A percentile compares a stretch with the other conserved stretches of the same genome.
Evolutionary conservation across 37 sponge, comb jelly and placozoan species (phyloP).

Genomic region (Petrosia ficiformis): DNA sequence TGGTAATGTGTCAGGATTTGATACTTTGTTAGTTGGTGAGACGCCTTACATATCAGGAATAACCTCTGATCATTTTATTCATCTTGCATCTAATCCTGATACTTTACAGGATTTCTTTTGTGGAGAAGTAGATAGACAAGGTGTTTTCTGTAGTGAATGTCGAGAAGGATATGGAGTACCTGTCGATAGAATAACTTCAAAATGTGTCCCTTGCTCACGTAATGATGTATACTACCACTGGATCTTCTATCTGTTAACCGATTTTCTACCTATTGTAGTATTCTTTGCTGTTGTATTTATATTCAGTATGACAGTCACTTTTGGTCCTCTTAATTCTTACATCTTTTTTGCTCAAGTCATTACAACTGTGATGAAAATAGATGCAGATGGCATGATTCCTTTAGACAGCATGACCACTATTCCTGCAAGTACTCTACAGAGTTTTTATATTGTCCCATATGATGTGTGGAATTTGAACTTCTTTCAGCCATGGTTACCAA

Average conservation of each 20-base stretch:
- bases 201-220: constrained; percentile 15
- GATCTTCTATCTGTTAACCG: constrained; percentile 23
- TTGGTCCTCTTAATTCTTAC: constrained; percentile 44
- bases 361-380: constrained; percentile 10
- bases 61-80: not conserved
- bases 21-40: not conserved
- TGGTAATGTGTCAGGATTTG: not conserved
- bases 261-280: constrained; percentile 25
- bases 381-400: not conserved
- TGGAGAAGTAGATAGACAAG: not conserved
- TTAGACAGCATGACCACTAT: not conserved
- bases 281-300: constrained; percentile 31
- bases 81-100: not conserved
- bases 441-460: constrained; percentile 7
- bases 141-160: constrained; percentile 22
- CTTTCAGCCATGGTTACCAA: constrained; percentile 10
- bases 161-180: constrained; percentile 14
- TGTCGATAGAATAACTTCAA: constrained; percentile 11
- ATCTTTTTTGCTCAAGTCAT: constrained; percentile 62
- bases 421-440: not conserved
- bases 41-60: not conserved
- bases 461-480: constrained; percentile 63
- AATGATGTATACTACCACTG: not conserved
- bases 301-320: constrained; percentile 31
- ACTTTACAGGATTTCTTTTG: not conserved